These are phyloP conservation scores for Euspilapteryx auroguttella DNA, from an alignment of 2,888 invertebrate genomes.

Conservation along the genomic window DNA sequence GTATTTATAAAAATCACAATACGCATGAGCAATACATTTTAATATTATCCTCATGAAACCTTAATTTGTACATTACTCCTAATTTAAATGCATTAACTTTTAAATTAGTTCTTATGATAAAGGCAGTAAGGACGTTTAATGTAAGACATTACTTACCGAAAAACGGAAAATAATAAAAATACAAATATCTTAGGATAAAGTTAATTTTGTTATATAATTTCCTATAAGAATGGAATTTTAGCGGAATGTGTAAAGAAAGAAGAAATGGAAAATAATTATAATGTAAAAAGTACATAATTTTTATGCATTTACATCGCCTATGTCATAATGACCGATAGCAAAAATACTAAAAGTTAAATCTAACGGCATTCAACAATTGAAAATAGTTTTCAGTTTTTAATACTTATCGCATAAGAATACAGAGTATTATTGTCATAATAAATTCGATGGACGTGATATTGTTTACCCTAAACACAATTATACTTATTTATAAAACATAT, in stretches of 20 bases:
- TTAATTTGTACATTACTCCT: constrained; percentile 50
- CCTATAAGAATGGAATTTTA: too few species aligned
- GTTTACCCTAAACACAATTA: not conserved
- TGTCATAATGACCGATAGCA: too few species aligned
- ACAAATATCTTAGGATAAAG: too few species aligned
- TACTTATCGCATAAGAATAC: not conserved
- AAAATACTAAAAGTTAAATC: constrained; percentile 11
- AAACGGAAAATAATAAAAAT: too few species aligned
- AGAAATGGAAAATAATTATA: too few species aligned
- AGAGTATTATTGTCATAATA: constrained; percentile 1
- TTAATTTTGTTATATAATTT: too few species aligned
- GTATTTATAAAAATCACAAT: constrained; percentile 39
- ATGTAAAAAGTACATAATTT: too few species aligned
- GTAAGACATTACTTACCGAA: too few species aligned
- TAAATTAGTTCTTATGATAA: constrained; percentile 12
- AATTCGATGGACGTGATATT: not conserved
- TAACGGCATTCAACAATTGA: constrained; percentile 14
- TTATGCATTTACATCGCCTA: too few species aligned
- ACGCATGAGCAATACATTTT: constrained; percentile 26
- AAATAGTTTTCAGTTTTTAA: not conserved
- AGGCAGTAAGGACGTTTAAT: not conserved
- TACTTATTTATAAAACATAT: constrained; percentile 2
- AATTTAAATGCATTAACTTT: constrained; percentile 50
- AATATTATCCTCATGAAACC: constrained; percentile 34
- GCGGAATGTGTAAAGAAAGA: too few species aligned